Evolutionary conservation across 1,140 invertebrate genomes (phyloP), one percentile per base, ranked within the genome.

Genomic region (Drosophila cardini): DNA sequence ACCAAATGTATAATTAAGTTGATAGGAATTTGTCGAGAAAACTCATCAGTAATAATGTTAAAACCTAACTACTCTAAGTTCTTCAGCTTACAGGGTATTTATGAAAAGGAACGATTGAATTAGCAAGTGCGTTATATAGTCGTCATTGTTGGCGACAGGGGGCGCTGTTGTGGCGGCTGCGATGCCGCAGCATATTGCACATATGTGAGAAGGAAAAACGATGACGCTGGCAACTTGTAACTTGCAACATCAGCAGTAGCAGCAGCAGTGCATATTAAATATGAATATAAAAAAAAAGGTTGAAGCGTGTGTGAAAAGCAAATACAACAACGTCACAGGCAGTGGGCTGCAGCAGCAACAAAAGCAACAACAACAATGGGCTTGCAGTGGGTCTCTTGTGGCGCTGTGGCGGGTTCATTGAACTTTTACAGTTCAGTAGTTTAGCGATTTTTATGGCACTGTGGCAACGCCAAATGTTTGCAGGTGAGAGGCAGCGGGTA

Each of bases 391-490:
- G 45, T 52, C 53, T 58, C 36, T 65, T 72, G 53, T 72, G 52
- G 61, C 53, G 61, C 69, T 83, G 80, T 68, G 79, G 84, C 84
- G 78, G 79, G 84, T 89, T 89, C 84, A 84, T 67, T 89, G 84
- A 89, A 89, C 84, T 71, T 80, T 89, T 80, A 84, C 84, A 89
- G 84, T 89, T 89, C 84, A 89, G 80, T 89, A 89, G 84, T 89
- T 89, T 89, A 89, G 77, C 85, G 77, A 89, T 89, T 89, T 89
- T 80, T 83, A 55, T 74, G 72, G 34, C 78, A 84, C 72, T 78
- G 63, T 75, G 67, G 62, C 74, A 63, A 60, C 61, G 46, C 40
- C 38, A 26, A 32, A 50, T 42, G 56, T 34, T 34, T 30, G 30
- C 40, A 18, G 56, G 56, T 34, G 26, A 36, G 38, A 26, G 11